Evolutionary conservation across 2,888 invertebrate genomes (phyloP).

Genomic region (Leucoma salicis): DNA sequence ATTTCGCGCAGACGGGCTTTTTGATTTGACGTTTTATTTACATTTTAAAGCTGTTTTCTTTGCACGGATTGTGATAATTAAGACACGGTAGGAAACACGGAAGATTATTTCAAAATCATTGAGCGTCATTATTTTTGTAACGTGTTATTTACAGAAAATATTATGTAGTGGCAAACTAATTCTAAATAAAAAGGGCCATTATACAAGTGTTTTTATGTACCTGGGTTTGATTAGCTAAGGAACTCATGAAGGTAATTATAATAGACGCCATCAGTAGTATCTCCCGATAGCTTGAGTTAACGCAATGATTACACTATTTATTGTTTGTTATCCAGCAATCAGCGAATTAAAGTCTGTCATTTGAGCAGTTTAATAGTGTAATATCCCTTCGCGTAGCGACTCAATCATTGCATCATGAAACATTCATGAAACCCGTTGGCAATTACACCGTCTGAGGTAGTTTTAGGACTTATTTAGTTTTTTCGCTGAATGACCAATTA

Average conservation of each 20-base stretch:
- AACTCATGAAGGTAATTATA: background rate
- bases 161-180: too few species aligned
- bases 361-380: constrained; percentile 50
- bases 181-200: too few species aligned
- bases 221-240: background rate
- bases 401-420: constrained; percentile 69
- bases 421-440: constrained; percentile 65
- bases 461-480: constrained; percentile 38
- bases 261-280: constrained; percentile 6
- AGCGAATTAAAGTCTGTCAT: constrained; percentile 28
- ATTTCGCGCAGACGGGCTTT: constrained; percentile 71
- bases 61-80: constrained; percentile 6
- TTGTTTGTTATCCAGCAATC: constrained; percentile 31
- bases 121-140: background rate
- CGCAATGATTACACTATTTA: constrained; percentile 22
- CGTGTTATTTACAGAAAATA: background rate
- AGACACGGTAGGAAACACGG: background rate
- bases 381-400: constrained; percentile 48
- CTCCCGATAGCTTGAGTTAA: constrained; percentile 10
- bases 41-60: constrained; percentile 26
- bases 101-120: background rate
- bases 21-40: constrained; percentile 51
- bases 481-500: constrained; percentile 59
- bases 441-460: constrained; percentile 49
- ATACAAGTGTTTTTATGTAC: too few species aligned